phyloP scores from a whole-genome alignment of 2,888 invertebrate genomes.

The Plebejus anna region DNA sequence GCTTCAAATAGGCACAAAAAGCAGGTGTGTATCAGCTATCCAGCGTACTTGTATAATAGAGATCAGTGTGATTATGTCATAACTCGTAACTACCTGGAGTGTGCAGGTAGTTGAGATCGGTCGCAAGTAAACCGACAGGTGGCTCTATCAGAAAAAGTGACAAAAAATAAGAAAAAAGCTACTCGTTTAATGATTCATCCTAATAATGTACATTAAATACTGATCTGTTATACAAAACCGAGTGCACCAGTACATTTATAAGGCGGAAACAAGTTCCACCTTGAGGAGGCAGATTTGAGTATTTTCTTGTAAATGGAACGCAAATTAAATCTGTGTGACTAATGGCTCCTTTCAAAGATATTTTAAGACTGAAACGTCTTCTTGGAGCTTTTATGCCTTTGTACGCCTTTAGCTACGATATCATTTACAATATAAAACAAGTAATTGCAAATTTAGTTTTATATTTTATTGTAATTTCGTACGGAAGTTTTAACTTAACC shows the following conservation, averaged over 20 bases:
- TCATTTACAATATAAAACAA: neutral
- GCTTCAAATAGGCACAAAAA: too few relatives aligned
- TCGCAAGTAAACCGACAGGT: neutral
- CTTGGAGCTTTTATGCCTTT: neutral
- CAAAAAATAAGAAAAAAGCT: neutral
- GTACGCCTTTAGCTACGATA: neutral
- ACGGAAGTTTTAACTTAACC: conserved; percentile 15
- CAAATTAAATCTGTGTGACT: neutral
- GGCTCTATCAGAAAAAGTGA: neutral
- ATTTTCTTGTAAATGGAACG: neutral
- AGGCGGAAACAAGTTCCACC: neutral
- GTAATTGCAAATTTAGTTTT: neutral
- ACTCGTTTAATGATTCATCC: neutral
- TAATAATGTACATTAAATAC: neutral
- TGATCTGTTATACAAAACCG: neutral
- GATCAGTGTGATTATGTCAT: neutral
- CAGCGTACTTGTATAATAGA: too few relatives aligned
- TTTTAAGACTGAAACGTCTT: neutral
- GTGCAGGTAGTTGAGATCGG: neutral
- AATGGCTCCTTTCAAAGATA: neutral
- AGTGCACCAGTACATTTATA: neutral
- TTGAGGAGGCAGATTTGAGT: neutral
- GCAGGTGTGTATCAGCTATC: too few relatives aligned
- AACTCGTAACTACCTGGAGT: conserved; percentile 2
- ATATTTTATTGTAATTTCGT: neutral